Conservation (phyloP, 2,113 vertebrate species). For the Lycaon pictus region DNA sequence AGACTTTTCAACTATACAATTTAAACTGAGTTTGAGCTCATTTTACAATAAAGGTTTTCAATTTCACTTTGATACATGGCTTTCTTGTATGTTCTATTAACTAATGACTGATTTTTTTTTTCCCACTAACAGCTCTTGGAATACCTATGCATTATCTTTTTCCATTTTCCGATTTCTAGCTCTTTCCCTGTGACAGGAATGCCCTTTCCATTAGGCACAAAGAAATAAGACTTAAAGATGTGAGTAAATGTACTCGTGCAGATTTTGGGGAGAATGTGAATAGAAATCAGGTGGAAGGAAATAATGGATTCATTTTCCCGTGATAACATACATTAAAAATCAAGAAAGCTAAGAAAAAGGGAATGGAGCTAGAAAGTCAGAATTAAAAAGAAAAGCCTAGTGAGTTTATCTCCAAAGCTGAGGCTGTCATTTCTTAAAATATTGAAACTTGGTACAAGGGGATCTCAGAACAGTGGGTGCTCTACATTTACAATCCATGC, state of each 20-base stretch:
- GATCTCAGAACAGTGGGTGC: conserved; percentile 14
- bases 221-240: neutral
- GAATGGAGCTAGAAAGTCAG: neutral
- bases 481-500: neutral
- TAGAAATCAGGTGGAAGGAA: neutral
- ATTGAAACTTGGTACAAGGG: neutral
- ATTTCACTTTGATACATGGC: neutral
- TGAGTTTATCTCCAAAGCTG: neutral
- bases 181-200: neutral
- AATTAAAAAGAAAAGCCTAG: conserved; percentile 26
- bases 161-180: neutral
- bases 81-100: neutral
- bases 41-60: neutral
- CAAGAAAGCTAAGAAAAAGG: neutral
- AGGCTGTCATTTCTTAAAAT: conserved; percentile 58
- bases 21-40: conserved; percentile 27
- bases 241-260: neutral
- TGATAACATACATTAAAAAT: neutral
- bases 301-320: neutral
- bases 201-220: neutral
- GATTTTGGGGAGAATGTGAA: neutral
- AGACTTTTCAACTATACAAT: neutral
- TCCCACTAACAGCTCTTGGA: neutral
- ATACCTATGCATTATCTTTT: neutral
- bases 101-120: neutral